A percentile compares a stretch with the other conserved stretches of the same genome.
These are phyloP conservation scores for Pluvialis apricaria DNA, from an alignment of 2,113 vertebrate genomes.

Conservation along the genomic window DNA sequence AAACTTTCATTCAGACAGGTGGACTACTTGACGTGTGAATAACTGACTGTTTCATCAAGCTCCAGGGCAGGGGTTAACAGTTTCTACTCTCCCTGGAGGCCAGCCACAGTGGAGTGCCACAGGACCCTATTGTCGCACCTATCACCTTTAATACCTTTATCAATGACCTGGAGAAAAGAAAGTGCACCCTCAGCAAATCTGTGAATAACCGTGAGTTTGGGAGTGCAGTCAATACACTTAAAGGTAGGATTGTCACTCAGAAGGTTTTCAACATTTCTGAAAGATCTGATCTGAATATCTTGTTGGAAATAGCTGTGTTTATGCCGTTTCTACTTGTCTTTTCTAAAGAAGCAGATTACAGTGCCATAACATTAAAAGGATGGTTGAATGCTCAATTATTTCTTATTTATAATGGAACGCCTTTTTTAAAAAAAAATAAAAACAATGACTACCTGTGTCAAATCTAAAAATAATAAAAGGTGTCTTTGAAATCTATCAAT, in stretches of 20 bases:
- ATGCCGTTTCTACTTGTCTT: not conserved
- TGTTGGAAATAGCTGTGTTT: not conserved
- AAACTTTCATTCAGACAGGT: not conserved
- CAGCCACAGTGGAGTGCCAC: not conserved
- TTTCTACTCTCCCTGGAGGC: not conserved
- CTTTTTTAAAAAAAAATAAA: not conserved
- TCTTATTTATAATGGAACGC: not conserved
- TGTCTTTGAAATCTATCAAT: not conserved
- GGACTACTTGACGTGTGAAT: not conserved
- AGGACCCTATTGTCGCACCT: not conserved
- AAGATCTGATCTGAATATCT: not conserved
- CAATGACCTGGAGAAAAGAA: not conserved
- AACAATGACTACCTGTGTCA: not conserved
- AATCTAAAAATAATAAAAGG: not conserved
- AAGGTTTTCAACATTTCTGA: not conserved
- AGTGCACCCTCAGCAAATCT: not conserved
- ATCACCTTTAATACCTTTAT: not conserved
- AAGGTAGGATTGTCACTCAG: not conserved
- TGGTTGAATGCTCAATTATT: not conserved
- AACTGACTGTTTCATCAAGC: not conserved
- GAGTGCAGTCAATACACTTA: not conserved
- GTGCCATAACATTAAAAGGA: not conserved
- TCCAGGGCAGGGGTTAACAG: accelerated
- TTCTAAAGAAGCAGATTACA: not conserved
- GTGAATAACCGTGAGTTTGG: not conserved